phyloP scores from a whole-genome alignment of 2,797 vertebrate genomes.

The Parotocinclus haroldoi region DNA sequence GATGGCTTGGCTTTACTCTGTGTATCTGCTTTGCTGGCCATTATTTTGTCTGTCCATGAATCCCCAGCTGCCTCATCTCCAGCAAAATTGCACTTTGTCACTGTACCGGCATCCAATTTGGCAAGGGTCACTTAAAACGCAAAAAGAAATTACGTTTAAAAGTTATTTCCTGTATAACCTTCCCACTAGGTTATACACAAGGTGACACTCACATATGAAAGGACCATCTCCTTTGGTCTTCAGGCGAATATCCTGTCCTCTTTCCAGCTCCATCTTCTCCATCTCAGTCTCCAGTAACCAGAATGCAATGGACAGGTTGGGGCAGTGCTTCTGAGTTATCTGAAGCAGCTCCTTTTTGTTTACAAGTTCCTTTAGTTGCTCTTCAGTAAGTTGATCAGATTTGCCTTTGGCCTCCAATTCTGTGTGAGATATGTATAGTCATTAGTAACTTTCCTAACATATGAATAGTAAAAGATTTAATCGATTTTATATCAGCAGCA shows the following conservation, averaged over 20 bases:
- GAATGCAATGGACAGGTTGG: constrained; percentile 72
- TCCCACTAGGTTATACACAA: not conserved
- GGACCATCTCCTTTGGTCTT: constrained; percentile 83
- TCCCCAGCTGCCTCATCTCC: constrained; percentile 76
- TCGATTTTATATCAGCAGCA: too few relatives aligned
- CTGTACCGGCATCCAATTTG: constrained; percentile 77
- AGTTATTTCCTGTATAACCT: not conserved
- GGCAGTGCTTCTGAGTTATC: constrained; percentile 69
- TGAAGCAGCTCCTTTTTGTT: constrained; percentile 73
- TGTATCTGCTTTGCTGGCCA: constrained; percentile 72
- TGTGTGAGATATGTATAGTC: constrained; percentile 46
- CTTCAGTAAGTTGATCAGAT: constrained; percentile 69
- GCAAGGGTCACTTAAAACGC: constrained; percentile 73
- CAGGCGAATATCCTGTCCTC: constrained; percentile 73
- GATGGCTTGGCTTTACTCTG: constrained; percentile 22
- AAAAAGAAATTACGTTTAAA: constrained; percentile 3
- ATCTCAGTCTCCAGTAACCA: constrained; percentile 81
- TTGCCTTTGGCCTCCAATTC: constrained; percentile 81
- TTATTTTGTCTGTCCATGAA: constrained; percentile 87
- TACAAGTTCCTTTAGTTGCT: constrained; percentile 68
- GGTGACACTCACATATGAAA: constrained; percentile 76
- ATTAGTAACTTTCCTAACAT: too few relatives aligned
- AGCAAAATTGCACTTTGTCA: constrained; percentile 87
- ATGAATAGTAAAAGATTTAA: too few relatives aligned
- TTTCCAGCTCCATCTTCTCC: constrained; percentile 76